These are phyloP conservation scores for Parauchenoglanis punctatus DNA, from an alignment of 2,797 vertebrate species.

Conservation along the genomic window DNA sequence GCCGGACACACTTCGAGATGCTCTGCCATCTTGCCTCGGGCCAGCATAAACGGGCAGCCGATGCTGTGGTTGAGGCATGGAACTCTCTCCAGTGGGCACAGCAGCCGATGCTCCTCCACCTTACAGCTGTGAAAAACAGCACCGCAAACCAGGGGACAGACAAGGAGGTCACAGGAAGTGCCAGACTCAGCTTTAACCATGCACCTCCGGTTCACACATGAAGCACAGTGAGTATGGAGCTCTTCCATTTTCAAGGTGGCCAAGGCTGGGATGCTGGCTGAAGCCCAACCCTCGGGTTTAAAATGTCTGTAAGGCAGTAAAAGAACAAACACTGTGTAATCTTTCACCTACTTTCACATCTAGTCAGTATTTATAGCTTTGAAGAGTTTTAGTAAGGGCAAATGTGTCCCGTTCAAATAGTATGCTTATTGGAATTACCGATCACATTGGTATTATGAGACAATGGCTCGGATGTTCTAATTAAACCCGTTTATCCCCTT, in stretches of 20 bases:
- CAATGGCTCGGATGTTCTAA: too few relatives aligned
- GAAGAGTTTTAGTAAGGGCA: neutral
- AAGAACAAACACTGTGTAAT: neutral
- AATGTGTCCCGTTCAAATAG: neutral
- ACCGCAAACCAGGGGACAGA: constrained; percentile 88
- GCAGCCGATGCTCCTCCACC: constrained; percentile 86
- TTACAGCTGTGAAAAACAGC: constrained; percentile 95
- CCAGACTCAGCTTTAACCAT: constrained; percentile 84
- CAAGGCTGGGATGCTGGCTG: neutral
- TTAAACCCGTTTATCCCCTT: neutral
- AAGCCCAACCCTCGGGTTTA: constrained; percentile 3
- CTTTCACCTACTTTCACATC: neutral
- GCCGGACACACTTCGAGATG: constrained; percentile 97
- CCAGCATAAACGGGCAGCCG: constrained; percentile 87
- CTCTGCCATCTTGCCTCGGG: constrained; percentile 88
- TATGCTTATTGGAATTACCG: neutral
- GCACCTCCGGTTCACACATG: constrained; percentile 90
- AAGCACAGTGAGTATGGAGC: constrained; percentile 87
- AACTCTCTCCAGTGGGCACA: constrained; percentile 90
- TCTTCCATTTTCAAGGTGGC: constrained; percentile 47
- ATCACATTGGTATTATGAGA: neutral
- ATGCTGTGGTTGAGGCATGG: constrained; percentile 91
- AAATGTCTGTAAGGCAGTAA: constrained; percentile 40
- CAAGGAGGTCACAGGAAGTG: constrained; percentile 86
- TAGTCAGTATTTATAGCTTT: neutral